Base-by-base conservation (phyloP, 2,113 vertebrate genomes). In the Carollia perspicillata region DNA sequence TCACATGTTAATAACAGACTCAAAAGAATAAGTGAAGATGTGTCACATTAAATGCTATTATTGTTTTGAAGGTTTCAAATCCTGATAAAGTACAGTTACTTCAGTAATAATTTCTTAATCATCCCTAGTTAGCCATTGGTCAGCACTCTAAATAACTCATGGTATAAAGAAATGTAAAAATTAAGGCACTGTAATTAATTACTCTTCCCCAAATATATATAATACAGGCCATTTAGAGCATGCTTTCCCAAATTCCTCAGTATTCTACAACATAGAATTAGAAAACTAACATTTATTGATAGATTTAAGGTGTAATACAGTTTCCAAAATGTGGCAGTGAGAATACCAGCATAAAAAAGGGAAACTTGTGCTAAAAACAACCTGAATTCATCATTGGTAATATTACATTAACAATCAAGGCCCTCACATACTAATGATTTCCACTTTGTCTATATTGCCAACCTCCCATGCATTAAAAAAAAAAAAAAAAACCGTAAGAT, bases 201-300 rank as follows among this genome's bases (percentile, higher is more conserved):
- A 91, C 22, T 96, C 94, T 97, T 94, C 94, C 95, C 96, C 92
- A 89, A 88, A 89, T 77, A 44, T 83, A 86, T 1, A 0, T 80
- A 89, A 96, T 96, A 97, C 93, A 96, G 49, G 90, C 89, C 90
- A 95, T 89, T 98, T 90, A 97, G 72, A 98, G 89, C 97, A 94
- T 77, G 97, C 97, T 98, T 98, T 97, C 98, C 95, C 98, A 97
- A 97, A 98, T 96, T 97, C 97, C 97, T 98, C 71, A 97, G 93
- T 97, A 98, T 96, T 98, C 98, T 98, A 98, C 98, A 98, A 98
- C 99, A 99, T 99, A 98, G 98, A 99, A 99, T 99, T 99, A 99
- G 98, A 99, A 99, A 99, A 99, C 99, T 99, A 99, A 99, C 98
- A 98, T 99, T 99, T 99, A 99, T 99, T 99, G 99, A 99, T 99